Evolutionary conservation across 2,797 vertebrate genomes (phyloP).

Genomic region (Allobates femoralis): DNA sequence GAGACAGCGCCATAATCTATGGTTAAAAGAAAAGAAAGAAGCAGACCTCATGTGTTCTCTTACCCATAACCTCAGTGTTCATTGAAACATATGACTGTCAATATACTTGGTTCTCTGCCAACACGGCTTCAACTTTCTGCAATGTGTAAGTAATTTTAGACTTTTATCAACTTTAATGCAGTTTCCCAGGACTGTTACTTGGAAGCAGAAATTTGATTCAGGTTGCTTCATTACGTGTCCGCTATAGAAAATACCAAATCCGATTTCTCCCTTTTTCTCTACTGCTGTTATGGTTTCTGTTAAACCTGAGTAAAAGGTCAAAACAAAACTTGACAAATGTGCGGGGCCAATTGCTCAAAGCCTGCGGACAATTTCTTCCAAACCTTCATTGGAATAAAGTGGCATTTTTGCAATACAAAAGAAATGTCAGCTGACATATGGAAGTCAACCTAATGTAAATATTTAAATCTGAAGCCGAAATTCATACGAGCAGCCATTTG

Average conservation of each 20-base stretch:
- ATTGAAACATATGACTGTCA: neutral
- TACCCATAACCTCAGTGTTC: neutral
- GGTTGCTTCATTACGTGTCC: neutral
- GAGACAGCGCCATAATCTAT: too few relatives aligned
- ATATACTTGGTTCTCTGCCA: neutral
- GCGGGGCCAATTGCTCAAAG: neutral
- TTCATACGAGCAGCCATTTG: slow-evolving; percentile 18
- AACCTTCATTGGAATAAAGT: neutral
- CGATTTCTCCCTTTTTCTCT: neutral
- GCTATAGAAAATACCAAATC: neutral
- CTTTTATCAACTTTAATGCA: neutral
- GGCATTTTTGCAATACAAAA: neutral
- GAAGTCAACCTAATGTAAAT: slow-evolving; percentile 17
- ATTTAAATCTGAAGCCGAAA: slow-evolving; percentile 2
- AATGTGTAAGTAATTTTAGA: slow-evolving; percentile 10
- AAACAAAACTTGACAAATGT: slow-evolving; percentile 29
- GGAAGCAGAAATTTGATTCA: neutral
- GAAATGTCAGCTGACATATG: slow-evolving; percentile 3
- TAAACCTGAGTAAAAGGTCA: slow-evolving; percentile 15
- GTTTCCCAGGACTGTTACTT: slow-evolving; percentile 14
- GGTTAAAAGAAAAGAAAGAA: too few relatives aligned
- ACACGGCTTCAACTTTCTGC: neutral
- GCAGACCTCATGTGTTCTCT: neutral
- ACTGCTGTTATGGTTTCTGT: slow-evolving; percentile 20
- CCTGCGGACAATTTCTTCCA: slow-evolving; percentile 36